These are phyloP conservation scores for Rhipidura dahli DNA, from an alignment of 2,113 vertebrate species.

Conservation along the genomic window DNA sequence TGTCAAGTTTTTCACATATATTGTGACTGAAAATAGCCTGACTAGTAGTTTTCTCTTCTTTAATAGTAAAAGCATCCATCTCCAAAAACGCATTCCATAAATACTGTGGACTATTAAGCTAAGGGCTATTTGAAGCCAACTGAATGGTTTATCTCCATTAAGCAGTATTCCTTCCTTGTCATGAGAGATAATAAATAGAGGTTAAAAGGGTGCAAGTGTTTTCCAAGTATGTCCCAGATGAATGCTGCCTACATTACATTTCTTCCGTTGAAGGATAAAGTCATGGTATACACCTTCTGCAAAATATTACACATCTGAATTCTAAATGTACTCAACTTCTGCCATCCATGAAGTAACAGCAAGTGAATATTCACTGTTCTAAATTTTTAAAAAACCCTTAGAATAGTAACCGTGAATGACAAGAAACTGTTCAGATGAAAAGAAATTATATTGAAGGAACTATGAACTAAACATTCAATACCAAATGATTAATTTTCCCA, in stretches of 20 bases:
- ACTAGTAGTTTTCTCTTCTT: background rate
- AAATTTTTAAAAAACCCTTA: background rate
- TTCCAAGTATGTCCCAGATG: background rate
- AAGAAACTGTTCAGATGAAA: background rate
- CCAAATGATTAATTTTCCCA: background rate
- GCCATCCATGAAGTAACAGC: background rate
- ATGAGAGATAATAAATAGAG: background rate
- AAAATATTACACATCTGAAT: background rate
- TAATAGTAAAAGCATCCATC: background rate
- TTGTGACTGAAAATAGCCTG: background rate
- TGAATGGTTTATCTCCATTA: background rate
- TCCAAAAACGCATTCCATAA: background rate
- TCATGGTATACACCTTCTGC: background rate
- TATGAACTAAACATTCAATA: background rate
- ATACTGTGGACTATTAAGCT: background rate
- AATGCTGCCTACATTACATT: background rate
- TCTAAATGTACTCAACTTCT: background rate
- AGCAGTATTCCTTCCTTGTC: background rate
- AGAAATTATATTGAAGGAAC: background rate
- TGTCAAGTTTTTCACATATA: background rate
- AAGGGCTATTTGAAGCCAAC: background rate
- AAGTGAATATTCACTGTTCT: background rate
- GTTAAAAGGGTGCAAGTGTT: background rate
- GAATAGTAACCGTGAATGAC: background rate
- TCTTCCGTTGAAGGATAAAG: background rate